Conservation (phyloP, 2,797 vertebrate genomes). For the Emys orbicularis region DNA sequence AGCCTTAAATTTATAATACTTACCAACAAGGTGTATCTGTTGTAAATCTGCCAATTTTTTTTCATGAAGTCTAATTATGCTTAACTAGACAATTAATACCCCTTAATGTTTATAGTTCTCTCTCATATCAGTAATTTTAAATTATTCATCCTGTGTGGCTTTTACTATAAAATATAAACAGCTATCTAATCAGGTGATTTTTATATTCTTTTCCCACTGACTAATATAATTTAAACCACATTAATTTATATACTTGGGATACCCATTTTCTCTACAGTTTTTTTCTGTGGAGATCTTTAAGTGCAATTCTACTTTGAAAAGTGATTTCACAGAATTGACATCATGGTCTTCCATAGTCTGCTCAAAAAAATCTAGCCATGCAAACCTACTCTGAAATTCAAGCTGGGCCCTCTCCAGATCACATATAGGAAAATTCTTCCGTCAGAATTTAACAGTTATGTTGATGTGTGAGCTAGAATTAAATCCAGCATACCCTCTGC, state of each 20-base stretch:
- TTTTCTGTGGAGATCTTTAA: background rate
- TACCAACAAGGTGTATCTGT: background rate
- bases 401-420: background rate
- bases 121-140: background rate
- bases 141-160: background rate
- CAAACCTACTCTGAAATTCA: background rate
- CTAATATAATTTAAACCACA: background rate
- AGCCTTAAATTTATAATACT: conserved; percentile 12
- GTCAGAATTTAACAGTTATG: background rate
- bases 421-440: background rate
- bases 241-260: background rate
- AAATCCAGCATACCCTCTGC: background rate
- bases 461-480: background rate
- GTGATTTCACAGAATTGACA: background rate
- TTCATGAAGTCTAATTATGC: background rate
- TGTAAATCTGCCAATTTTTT: background rate
- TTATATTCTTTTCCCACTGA: background rate
- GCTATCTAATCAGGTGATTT: background rate
- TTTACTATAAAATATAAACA: background rate
- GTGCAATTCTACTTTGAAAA: background rate
- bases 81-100: background rate
- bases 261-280: background rate
- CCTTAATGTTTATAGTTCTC: background rate
- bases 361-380: background rate
- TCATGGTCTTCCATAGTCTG: background rate